A percentile compares a stretch with the other conserved stretches of the same genome.
Conservation (phyloP, 2,113 vertebrate genomes). For the Condylura cristata region DNA sequence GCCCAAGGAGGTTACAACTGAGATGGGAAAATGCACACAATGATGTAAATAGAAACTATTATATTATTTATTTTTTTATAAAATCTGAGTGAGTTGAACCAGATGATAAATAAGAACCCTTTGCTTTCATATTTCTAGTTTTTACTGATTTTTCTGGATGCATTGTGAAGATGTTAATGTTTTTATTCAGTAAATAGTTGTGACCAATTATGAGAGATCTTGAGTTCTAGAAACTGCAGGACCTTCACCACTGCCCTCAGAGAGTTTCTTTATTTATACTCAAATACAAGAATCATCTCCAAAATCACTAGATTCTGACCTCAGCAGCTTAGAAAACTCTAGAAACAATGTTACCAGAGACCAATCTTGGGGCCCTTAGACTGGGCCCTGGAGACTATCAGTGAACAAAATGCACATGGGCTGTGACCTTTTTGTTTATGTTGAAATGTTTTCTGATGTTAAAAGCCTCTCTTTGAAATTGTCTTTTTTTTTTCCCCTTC, state of each 20-base stretch:
- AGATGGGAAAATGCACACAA: too few species aligned
- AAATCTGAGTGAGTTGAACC: neutral
- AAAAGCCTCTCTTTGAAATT: constrained; percentile 1
- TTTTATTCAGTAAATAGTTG: neutral
- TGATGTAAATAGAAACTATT: too few species aligned
- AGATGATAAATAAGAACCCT: neutral
- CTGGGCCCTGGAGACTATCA: neutral
- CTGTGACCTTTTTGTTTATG: neutral
- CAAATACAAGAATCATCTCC: neutral
- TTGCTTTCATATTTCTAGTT: neutral
- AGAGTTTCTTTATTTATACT: neutral
- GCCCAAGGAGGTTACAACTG: too few species aligned
- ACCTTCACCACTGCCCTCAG: neutral
- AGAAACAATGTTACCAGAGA: neutral
- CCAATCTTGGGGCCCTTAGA: neutral
- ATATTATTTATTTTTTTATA: too few species aligned
- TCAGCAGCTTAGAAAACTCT: neutral
- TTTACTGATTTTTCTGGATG: neutral
- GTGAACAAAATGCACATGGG: neutral
- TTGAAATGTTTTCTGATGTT: neutral
- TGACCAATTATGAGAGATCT: neutral
- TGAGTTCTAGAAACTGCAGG: neutral
- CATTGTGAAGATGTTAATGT: neutral
- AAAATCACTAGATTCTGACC: neutral
- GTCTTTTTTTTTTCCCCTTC: neutral